These are phyloP conservation scores for Pherbina coryleti DNA, from an alignment of 2,888 invertebrate species.

Conservation along the genomic window DNA sequence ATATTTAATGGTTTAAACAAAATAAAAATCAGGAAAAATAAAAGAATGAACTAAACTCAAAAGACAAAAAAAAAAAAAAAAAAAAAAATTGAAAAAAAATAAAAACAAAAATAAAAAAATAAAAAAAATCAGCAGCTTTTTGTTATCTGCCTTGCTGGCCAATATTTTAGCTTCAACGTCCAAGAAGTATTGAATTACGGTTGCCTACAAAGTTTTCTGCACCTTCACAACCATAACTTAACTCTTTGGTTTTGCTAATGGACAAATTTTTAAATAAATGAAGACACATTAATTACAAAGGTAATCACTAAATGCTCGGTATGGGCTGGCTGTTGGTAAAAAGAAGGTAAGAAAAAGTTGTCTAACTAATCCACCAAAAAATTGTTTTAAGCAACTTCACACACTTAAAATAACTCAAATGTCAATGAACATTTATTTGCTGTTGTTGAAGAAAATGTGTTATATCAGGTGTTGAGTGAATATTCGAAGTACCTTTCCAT, in stretches of 20 bases:
- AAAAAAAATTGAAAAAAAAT: no score
- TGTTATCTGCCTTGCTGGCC: not conserved
- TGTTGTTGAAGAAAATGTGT: no score
- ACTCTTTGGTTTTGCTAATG: not conserved
- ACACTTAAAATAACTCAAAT: no score
- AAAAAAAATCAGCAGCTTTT: not conserved
- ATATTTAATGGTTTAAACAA: constrained; percentile 24
- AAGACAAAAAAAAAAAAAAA: not conserved
- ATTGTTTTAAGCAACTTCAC: no score
- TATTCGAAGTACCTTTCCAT: no score
- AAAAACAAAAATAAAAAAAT: no score
- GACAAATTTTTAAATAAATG: constrained; percentile 11
- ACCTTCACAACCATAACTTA: not conserved
- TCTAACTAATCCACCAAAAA: no score
- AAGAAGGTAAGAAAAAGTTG: no score
- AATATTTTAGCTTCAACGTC: not conserved
- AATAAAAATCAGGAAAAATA: not conserved
- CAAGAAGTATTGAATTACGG: not conserved
- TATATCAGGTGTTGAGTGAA: no score
- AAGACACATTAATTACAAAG: constrained; percentile 23
- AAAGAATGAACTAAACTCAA: not conserved
- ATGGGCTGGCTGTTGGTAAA: not conserved
- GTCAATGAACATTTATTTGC: no score
- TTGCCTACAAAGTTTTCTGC: not conserved
- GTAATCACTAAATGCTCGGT: not conserved